Evolutionary conservation across 1,140 invertebrate genomes (phyloP).

Genomic region (Liolophura sinensis): DNA sequence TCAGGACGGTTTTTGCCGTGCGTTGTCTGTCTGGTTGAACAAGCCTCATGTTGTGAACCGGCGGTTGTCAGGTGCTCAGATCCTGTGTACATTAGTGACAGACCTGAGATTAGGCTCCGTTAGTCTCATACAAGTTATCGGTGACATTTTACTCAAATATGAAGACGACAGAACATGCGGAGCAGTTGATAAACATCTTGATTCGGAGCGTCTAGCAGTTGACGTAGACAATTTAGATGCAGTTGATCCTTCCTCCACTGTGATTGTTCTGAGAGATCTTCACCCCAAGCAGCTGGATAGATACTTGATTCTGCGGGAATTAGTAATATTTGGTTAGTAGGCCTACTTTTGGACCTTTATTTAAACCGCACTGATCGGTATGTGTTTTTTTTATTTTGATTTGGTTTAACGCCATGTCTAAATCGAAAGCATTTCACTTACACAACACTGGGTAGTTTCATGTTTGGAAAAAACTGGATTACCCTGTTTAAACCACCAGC

Average conservation of each 20-base stretch:
- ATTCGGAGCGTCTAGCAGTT: neutral
- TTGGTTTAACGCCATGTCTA: neutral
- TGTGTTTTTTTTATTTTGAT: slow-evolving; percentile 8
- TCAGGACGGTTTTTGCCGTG: slow-evolving; percentile 33
- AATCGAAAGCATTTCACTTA: neutral
- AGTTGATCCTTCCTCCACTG: slow-evolving; percentile 13
- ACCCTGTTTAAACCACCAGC: neutral
- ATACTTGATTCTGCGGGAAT: slow-evolving; percentile 35
- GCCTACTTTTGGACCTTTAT: slow-evolving; percentile 3
- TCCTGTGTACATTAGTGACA: slow-evolving; percentile 10
- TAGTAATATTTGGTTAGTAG: slow-evolving; percentile 44
- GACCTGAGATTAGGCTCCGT: neutral
- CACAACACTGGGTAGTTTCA: neutral
- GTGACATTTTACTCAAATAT: neutral
- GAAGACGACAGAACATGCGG: neutral
- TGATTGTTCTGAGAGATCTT: slow-evolving; percentile 32
- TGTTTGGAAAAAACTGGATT: neutral
- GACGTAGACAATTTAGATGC: neutral
- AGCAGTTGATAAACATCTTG: neutral
- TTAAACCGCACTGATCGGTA: neutral
- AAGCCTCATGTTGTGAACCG: slow-evolving; percentile 60
- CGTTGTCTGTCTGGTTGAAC: slow-evolving; percentile 55
- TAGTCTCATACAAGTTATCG: neutral
- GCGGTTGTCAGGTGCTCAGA: slow-evolving; percentile 47
- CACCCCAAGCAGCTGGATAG: slow-evolving; percentile 41